phyloP scores from a whole-genome alignment of 1,140 invertebrate genomes.

The Philotrypesis tridentata region DNA sequence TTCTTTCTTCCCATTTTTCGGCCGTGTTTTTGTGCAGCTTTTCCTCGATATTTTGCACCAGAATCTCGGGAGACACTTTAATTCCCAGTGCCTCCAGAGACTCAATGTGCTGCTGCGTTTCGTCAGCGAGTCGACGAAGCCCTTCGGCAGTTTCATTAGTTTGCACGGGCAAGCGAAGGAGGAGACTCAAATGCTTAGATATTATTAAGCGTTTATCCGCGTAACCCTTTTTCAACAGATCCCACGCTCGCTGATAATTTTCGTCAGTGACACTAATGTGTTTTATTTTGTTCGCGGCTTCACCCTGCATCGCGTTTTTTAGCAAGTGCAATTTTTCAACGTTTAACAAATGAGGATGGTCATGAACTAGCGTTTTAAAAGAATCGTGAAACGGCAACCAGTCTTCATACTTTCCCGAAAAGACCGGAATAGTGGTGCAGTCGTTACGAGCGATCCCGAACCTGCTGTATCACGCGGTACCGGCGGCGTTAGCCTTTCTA shows the following conservation, averaged over 20 bases:
- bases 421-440: no score
- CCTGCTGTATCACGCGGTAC: no score
- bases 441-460: no score
- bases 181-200: slow-evolving; percentile 29
- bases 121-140: slow-evolving; percentile 37
- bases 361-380: no score
- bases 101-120: slow-evolving; percentile 39
- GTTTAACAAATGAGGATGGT: no score
- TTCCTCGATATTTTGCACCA: slow-evolving; percentile 21
- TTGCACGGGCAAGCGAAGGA: slow-evolving; percentile 28
- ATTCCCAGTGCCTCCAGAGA: slow-evolving; percentile 15
- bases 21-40: slow-evolving; percentile 25
- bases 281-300: neutral
- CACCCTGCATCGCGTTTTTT: no score
- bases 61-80: neutral
- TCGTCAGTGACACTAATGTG: neutral
- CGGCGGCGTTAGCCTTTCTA: no score
- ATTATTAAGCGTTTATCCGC: slow-evolving; percentile 26
- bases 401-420: no score
- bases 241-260: slow-evolving; percentile 34
- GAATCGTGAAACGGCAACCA: no score
- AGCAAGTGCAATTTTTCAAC: no score
- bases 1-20: slow-evolving; percentile 43
- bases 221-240: slow-evolving; percentile 37
- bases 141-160: slow-evolving; percentile 24